Evolutionary conservation across 1,140 invertebrate genomes (phyloP).

Genomic region (Drosophila equinoxialis): DNA sequence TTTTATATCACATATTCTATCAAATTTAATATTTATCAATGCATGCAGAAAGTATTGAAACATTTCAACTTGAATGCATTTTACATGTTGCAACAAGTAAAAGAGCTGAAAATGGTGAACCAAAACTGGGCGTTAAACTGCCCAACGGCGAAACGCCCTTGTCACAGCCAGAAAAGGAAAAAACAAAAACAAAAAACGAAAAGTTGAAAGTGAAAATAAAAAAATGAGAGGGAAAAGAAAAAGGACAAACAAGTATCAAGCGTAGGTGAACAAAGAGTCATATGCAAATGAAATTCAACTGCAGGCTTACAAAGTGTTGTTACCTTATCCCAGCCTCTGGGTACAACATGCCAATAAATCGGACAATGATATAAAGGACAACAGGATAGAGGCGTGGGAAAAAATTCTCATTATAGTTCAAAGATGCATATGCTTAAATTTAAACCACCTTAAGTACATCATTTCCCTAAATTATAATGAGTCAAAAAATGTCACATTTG

Average conservation of each 20-base stretch:
- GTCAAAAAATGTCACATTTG: too few relatives aligned
- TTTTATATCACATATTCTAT: background rate
- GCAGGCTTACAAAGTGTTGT: conserved; percentile 46
- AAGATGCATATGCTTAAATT: too few relatives aligned
- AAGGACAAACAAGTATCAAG: background rate
- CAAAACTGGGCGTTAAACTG: conserved; percentile 31
- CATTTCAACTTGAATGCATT: conserved; percentile 44
- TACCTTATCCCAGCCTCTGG: background rate
- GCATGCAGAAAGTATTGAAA: background rate
- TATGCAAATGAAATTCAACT: conserved; percentile 50
- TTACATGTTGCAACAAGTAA: conserved; percentile 43
- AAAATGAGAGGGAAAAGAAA: background rate
- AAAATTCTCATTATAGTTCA: background rate
- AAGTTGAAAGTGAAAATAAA: background rate
- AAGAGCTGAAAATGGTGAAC: conserved; percentile 34
- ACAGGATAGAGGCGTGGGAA: conserved; percentile 47
- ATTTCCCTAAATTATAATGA: too few relatives aligned
- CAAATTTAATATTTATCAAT: conserved; percentile 1
- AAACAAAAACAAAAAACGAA: background rate
- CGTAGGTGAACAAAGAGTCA: conserved; percentile 30
- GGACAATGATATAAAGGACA: conserved; percentile 41
- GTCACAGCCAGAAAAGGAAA: conserved; percentile 1
- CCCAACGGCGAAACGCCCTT: conserved; percentile 26
- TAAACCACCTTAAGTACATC: too few relatives aligned
- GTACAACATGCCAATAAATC: conserved; percentile 45